Conservation (phyloP, 2,888 invertebrate species). For the Bedellia somnulentella region DNA sequence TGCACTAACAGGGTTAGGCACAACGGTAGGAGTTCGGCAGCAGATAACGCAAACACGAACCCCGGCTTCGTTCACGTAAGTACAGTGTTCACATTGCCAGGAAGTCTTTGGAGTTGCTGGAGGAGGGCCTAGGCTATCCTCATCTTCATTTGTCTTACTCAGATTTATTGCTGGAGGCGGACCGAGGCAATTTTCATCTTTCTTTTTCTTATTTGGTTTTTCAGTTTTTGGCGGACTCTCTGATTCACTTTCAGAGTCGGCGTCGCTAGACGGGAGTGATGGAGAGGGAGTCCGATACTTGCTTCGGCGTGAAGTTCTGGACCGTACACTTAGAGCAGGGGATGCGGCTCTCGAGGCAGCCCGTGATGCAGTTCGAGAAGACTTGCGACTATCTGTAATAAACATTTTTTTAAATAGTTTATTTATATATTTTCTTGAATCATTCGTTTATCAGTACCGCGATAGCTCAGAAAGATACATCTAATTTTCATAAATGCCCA, state of each 20-base stretch:
- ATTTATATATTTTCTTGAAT: background rate
- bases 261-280: conserved; percentile 54
- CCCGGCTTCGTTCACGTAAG: conserved; percentile 80
- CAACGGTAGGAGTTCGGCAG: conserved; percentile 74
- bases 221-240: conserved; percentile 13
- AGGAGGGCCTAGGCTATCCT: conserved; percentile 34
- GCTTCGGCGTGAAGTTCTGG: conserved; percentile 65
- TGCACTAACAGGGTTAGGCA: conserved; percentile 19
- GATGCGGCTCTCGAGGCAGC: conserved; percentile 67
- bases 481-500: background rate
- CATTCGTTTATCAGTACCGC: too few species aligned
- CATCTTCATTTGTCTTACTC: conserved; percentile 15
- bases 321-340: conserved; percentile 69
- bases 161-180: background rate
- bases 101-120: conserved; percentile 58
- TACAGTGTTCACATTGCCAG: conserved; percentile 91
- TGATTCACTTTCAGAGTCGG: conserved; percentile 63
- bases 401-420: conserved; percentile 1
- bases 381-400: conserved; percentile 45
- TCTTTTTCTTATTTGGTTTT: conserved; percentile 5
- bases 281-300: conserved; percentile 43
- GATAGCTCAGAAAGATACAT: too few species aligned
- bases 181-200: background rate
- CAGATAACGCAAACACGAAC: conserved; percentile 82
- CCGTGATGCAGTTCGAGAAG: conserved; percentile 58